Conservation (phyloP, 2,888 invertebrate species). For the Drosophila peninsularis region DNA sequence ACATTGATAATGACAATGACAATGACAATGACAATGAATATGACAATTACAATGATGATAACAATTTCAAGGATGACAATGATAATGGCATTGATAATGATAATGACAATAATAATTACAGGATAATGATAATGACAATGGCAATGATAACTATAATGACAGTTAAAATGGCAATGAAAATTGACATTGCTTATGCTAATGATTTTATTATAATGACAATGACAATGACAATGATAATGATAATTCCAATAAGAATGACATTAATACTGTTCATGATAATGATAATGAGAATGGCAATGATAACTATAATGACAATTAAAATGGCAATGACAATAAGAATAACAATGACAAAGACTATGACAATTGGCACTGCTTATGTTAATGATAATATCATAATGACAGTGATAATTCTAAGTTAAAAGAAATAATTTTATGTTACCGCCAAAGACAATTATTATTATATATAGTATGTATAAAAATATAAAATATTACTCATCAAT, state of each 20-base stretch:
- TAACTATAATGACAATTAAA: background rate
- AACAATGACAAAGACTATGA: background rate
- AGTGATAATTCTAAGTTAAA: too few species aligned
- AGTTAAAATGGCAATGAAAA: background rate
- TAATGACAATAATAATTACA: conserved; percentile 1
- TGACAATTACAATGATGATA: conserved; percentile 1
- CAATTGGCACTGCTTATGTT: background rate
- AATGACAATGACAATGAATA: background rate
- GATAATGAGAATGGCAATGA: background rate
- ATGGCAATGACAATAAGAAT: background rate
- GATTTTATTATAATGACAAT: background rate
- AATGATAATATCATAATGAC: background rate
- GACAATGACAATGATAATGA: background rate
- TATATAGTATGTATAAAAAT: too few species aligned
- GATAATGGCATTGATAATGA: background rate
- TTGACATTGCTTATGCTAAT: background rate
- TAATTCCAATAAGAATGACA: background rate
- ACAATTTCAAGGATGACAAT: background rate
- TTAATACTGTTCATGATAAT: background rate
- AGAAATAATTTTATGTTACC: too few species aligned
- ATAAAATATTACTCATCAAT: too few species aligned
- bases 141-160: background rate
- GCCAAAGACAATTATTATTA: too few species aligned
- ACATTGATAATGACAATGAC: background rate
- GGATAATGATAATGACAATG: conserved; percentile 2